Base-by-base conservation (phyloP, 2,113 vertebrate genomes). In the Nesogale talazaci region DNA sequence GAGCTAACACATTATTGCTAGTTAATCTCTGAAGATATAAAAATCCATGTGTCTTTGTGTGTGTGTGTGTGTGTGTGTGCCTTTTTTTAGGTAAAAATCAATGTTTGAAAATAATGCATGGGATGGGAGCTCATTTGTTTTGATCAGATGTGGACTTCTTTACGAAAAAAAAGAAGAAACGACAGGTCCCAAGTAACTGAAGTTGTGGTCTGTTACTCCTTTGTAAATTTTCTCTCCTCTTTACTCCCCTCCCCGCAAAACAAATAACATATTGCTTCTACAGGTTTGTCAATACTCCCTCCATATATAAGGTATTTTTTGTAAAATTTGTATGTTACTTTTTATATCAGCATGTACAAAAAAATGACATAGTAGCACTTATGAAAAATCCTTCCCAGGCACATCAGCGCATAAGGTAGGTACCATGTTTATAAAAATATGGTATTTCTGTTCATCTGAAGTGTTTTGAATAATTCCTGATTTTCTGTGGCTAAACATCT, bases 31-130 rank as follows among this genome's bases (percentile, higher is more conserved):
- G 79, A 88, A 65, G 40, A 86, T 77, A 77, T 56, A 1, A 65
- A 86, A 83, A 80, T 86, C 59, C 52, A 59, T 15, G 75, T 52
- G 65, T 89, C 79, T 79, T 4, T n/a, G n/a, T n/a, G n/a, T n/a
- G n/a, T n/a, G n/a, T n/a, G n/a, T n/a, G n/a, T n/a, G n/a, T n/a
- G n/a, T n/a, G n/a, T n/a, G n/a, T n/a, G n/a, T n/a, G n/a, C n/a
- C n/a, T 25, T 79, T 56, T 42, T 90, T 79, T 79, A 91, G 34
- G 31, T 75, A 88, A 40, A 92, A 95, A 36, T 83, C 27, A 70
- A 27, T n/a, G 3, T 79, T 88, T 29, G 38, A 85, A 90, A 77
- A 76, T 22, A 88, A 29, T 36, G 63, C 91, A 69, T 34, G 81
- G 84, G 34, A 31, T 27, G 34, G 1, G 31, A 34, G 52, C 67